Conservation (phyloP, 2,113 vertebrate species). For the Hippocampus guttulatus region DNA sequence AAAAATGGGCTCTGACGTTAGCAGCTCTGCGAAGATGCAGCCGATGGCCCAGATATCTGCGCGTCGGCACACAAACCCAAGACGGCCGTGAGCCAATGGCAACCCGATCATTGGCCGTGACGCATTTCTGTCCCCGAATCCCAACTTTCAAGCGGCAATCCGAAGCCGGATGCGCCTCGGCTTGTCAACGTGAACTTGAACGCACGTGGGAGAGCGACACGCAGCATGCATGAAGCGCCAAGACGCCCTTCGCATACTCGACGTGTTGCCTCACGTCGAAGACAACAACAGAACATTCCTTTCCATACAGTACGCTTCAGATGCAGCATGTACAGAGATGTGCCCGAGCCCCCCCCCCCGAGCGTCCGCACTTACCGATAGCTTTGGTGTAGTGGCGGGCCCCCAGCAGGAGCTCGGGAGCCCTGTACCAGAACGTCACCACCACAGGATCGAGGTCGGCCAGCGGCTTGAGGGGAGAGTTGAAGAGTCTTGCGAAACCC, state of each 20-base stretch:
- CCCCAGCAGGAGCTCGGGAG: constrained; percentile 92
- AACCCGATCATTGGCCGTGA: neutral
- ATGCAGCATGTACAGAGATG: neutral
- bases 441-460: constrained; percentile 98
- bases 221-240: neutral
- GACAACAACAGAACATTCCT: neutral
- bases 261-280: neutral
- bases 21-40: constrained; percentile 96
- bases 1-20: constrained; percentile 97
- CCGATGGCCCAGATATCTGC: constrained; percentile 99
- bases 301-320: neutral
- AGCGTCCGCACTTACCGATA: constrained; percentile 80
- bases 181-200: neutral
- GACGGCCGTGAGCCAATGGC: neutral
- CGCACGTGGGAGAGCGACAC: neutral
- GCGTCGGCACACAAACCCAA: constrained; percentile 22
- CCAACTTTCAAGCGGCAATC: no score
- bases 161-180: no score
- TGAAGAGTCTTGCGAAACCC: constrained; percentile 99
- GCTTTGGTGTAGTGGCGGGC: constrained; percentile 98
- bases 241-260: neutral
- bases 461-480: constrained; percentile 99
- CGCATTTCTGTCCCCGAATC: neutral
- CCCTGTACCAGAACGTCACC: constrained; percentile 98
- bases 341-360: no score